phyloP scores from a whole-genome alignment of 1,140 invertebrate genomes.

The Mycetomoellerius zeteki region DNA sequence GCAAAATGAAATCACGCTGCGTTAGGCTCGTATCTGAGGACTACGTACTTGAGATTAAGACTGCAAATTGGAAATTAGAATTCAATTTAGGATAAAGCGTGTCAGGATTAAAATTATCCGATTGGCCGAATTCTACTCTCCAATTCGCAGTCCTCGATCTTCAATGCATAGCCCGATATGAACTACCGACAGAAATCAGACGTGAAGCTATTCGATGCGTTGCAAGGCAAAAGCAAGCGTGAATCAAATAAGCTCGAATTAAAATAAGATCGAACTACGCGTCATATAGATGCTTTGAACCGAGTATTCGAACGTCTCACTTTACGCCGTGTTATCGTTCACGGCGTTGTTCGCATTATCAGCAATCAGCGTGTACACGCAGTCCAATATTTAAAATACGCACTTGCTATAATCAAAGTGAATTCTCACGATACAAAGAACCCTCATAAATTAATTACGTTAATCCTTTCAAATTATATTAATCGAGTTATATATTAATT shows the following conservation, averaged over 20 bases:
- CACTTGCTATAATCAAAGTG: background rate
- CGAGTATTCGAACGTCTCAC: background rate
- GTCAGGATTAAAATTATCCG: background rate
- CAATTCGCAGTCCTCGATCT: background rate
- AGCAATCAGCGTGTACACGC: background rate
- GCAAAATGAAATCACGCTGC: background rate
- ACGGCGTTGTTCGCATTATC: background rate
- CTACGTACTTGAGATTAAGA: background rate
- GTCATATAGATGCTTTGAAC: background rate
- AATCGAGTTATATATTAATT: too few species aligned
- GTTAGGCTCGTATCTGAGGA: background rate
- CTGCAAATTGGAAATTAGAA: background rate
- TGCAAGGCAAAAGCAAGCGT: background rate
- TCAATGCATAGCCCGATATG: background rate
- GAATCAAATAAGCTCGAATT: background rate
- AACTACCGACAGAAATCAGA: background rate
- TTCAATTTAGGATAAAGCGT: background rate
- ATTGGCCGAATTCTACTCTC: too few species aligned
- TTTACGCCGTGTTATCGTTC: background rate
- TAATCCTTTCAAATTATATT: background rate
- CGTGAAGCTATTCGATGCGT: background rate
- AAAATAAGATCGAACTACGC: background rate
- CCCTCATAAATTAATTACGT: background rate
- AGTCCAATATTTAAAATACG: conserved; percentile 19
- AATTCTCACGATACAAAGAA: background rate